These are phyloP conservation scores for Trichomycterus rosablanca DNA, from an alignment of 2,113 vertebrate genomes.

Conservation along the genomic window DNA sequence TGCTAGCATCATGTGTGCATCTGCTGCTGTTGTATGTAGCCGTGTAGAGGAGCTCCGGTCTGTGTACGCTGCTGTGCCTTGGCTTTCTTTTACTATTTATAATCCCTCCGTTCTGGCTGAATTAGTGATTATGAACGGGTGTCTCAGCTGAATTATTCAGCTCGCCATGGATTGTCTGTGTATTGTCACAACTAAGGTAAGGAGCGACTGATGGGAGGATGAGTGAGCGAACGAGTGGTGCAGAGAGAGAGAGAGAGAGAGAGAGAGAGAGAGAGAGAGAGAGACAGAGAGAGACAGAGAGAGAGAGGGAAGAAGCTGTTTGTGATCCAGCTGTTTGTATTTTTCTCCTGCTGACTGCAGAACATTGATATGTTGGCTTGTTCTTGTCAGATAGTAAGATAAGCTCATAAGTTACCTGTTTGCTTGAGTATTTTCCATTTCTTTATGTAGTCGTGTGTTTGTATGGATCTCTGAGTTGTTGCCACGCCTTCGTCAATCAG, in stretches of 20 bases:
- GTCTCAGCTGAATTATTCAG: constrained; percentile 67
- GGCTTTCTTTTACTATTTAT: constrained; percentile 34
- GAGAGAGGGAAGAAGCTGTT: constrained; percentile 20
- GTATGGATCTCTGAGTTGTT: background rate
- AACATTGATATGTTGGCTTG: constrained; percentile 4
- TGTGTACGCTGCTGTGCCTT: constrained; percentile 69
- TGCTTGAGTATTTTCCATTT: background rate
- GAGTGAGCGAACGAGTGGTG: constrained; percentile 26
- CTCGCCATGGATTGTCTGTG: constrained; percentile 92
- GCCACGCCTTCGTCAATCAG: background rate
- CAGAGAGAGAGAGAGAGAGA: constrained; percentile 13
- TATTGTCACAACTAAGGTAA: constrained; percentile 98
- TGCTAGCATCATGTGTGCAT: constrained; percentile 58
- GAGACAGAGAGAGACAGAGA: constrained; percentile 16
- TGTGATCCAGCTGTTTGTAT: constrained; percentile 11
- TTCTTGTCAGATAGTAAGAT: background rate
- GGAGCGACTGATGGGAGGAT: constrained; percentile 42
- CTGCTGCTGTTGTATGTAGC: constrained; percentile 45
- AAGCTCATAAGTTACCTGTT: constrained; percentile 2
- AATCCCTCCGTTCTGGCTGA: constrained; percentile 21
- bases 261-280: constrained; percentile 24
- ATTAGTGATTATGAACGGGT: constrained; percentile 75
- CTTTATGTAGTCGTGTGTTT: background rate
- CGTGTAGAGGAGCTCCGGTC: constrained; percentile 75
- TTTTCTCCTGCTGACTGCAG: too few relatives aligned